These are phyloP conservation scores for Empidonax alnorum DNA, from an alignment of 2,113 vertebrate genomes.

Conservation along the genomic window DNA sequence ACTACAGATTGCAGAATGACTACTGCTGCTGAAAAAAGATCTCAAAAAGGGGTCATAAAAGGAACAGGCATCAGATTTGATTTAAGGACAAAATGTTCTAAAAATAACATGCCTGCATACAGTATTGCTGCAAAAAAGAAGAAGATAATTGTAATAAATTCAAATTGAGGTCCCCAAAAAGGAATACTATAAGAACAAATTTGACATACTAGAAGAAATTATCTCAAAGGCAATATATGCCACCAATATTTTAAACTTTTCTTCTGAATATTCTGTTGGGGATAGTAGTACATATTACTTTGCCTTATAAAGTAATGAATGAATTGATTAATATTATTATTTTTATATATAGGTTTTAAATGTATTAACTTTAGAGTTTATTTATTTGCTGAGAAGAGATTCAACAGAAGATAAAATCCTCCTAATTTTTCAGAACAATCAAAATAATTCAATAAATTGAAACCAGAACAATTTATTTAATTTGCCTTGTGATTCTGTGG, in stretches of 20 bases:
- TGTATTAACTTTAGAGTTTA: background rate
- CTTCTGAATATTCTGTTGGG: background rate
- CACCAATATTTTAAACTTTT: background rate
- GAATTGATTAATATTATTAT: background rate
- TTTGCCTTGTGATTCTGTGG: background rate
- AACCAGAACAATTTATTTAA: background rate
- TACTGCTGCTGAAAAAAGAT: constrained; percentile 14
- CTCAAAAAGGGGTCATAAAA: background rate
- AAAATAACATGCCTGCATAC: background rate
- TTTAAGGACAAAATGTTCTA: constrained; percentile 31
- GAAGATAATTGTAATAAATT: background rate
- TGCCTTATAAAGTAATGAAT: background rate
- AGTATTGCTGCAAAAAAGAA: background rate
- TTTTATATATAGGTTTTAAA: background rate
- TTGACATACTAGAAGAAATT: background rate
- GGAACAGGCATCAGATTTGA: background rate
- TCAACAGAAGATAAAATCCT: background rate
- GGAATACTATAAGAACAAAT: background rate
- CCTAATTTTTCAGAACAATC: background rate
- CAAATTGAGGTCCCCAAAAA: background rate
- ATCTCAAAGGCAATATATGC: background rate
- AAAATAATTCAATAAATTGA: background rate
- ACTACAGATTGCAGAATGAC: constrained; percentile 8
- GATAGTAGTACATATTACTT: background rate
- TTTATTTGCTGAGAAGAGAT: background rate